These are phyloP conservation scores for Marisa cornuarietis DNA, from an alignment of 1,140 invertebrate genomes.

Conservation along the genomic window DNA sequence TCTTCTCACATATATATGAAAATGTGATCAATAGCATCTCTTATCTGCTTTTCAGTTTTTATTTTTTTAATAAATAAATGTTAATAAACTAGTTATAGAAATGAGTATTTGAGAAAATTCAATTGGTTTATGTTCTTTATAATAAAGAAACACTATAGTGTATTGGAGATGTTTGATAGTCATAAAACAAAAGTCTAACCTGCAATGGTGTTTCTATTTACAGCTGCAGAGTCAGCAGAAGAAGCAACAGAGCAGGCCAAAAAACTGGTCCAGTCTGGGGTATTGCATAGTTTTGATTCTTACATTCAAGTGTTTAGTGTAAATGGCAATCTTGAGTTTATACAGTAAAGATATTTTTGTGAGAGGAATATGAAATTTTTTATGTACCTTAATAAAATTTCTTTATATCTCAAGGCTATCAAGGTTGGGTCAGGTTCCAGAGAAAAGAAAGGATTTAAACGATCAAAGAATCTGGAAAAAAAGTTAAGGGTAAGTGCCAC, in stretches of 20 bases:
- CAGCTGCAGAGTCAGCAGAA: conserved; percentile 71
- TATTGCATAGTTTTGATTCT: conserved; percentile 72
- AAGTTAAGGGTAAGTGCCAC: conserved; percentile 72
- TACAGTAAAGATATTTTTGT: too few relatives aligned
- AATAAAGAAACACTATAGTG: too few relatives aligned
- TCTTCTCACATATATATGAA: too few relatives aligned
- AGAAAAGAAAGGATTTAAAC: conserved; percentile 85
- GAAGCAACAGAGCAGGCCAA: conserved; percentile 95
- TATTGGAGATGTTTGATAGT: too few relatives aligned
- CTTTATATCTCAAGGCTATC: conserved; percentile 51
- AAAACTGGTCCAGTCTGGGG: conserved; percentile 93
- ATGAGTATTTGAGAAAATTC: too few relatives aligned
- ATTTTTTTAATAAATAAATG: too few relatives aligned
- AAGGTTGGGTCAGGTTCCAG: conserved; percentile 65
- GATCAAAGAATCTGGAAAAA: conserved; percentile 80
- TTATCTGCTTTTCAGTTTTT: too few relatives aligned
- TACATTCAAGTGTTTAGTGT: not conserved
- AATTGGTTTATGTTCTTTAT: too few relatives aligned
- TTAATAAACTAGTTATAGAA: too few relatives aligned
- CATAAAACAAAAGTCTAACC: too few relatives aligned
- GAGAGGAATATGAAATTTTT: not conserved
- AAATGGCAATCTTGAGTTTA: too few relatives aligned
- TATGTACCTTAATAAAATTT: not conserved
- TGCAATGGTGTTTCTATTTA: conserved; percentile 5
- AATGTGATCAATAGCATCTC: too few relatives aligned